phyloP scores from a whole-genome alignment of 2,888 invertebrate species.

The Tuta absoluta region DNA sequence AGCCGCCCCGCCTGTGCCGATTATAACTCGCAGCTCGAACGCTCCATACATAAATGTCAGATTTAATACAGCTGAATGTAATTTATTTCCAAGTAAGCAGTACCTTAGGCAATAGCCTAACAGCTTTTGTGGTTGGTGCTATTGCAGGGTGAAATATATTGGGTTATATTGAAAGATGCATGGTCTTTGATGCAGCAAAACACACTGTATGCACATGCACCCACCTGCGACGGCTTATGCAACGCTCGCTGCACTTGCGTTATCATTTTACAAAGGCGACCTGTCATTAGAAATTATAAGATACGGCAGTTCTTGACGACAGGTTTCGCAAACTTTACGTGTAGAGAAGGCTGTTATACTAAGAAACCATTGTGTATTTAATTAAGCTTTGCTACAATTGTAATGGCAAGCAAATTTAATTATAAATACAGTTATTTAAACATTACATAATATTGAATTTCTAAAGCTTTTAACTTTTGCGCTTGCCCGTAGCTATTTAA shows the following conservation, averaged over 20 bases:
- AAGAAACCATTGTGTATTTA: conserved; percentile 9
- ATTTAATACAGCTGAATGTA: conserved; percentile 25
- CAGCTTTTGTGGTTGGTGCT: not conserved
- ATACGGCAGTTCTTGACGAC: conserved; percentile 6
- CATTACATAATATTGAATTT: too few relatives aligned
- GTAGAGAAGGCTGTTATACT: conserved; percentile 5
- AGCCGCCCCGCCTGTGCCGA: conserved; percentile 25
- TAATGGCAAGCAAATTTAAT: not conserved
- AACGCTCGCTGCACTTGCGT: conserved; percentile 52
- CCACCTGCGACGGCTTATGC: conserved; percentile 52
- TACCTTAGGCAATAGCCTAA: conserved; percentile 19
- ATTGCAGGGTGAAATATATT: not conserved
- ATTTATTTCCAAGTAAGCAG: conserved; percentile 24
- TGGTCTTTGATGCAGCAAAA: conserved; percentile 44
- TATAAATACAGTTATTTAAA: not conserved
- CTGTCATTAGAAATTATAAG: conserved; percentile 40
- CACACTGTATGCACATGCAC: conserved; percentile 36
- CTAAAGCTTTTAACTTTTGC: too few relatives aligned
- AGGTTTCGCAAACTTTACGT: conserved; percentile 22
- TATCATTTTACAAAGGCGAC: conserved; percentile 51
- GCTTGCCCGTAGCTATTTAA: too few relatives aligned
- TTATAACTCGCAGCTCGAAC: conserved; percentile 27
- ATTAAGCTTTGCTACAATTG: conserved; percentile 7
- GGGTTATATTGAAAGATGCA: conserved; percentile 32
- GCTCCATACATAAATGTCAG: conserved; percentile 28